phyloP scores from a whole-genome alignment of 1,140 invertebrate genomes.

The Macrotrachela quadricornifera region DNA sequence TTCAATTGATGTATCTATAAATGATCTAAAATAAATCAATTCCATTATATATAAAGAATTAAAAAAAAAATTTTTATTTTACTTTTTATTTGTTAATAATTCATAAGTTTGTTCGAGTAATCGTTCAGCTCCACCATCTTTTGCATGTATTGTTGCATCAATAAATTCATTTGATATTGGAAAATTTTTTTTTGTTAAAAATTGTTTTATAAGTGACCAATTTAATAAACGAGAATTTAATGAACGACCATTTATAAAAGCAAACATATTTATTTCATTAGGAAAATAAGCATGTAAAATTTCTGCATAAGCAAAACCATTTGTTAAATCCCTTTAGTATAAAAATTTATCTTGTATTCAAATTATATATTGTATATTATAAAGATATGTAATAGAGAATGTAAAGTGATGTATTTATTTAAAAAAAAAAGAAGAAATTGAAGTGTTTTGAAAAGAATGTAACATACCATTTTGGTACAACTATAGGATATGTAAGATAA shows the following conservation, averaged over 20 bases:
- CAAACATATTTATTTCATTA: constrained; percentile 27
- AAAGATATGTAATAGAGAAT: too few species aligned
- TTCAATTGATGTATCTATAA: constrained; percentile 14
- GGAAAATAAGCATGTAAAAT: constrained; percentile 30
- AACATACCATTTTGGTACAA: constrained; percentile 26
- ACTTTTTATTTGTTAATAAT: constrained; percentile 24
- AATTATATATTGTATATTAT: too few species aligned
- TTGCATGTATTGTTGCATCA: constrained; percentile 29
- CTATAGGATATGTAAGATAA: constrained; percentile 25
- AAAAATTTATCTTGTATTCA: not conserved
- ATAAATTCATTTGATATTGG: constrained; percentile 21
- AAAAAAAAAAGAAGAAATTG: too few species aligned
- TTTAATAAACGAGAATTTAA: constrained; percentile 23
- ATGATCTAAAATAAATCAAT: not conserved
- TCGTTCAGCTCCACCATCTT: constrained; percentile 22
- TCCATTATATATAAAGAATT: too few species aligned
- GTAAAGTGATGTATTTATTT: too few species aligned
- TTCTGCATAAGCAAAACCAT: constrained; percentile 27
- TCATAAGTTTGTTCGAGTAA: constrained; percentile 24
- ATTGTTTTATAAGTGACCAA: constrained; percentile 26
- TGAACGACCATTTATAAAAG: constrained; percentile 23
- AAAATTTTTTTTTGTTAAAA: constrained; percentile 22
- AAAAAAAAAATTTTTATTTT: not conserved
- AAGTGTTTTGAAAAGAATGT: not conserved
- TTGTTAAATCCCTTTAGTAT: constrained; percentile 22